Conservation (phyloP, 2,888 invertebrate genomes). For the Cryptophagus acutangulus region DNA sequence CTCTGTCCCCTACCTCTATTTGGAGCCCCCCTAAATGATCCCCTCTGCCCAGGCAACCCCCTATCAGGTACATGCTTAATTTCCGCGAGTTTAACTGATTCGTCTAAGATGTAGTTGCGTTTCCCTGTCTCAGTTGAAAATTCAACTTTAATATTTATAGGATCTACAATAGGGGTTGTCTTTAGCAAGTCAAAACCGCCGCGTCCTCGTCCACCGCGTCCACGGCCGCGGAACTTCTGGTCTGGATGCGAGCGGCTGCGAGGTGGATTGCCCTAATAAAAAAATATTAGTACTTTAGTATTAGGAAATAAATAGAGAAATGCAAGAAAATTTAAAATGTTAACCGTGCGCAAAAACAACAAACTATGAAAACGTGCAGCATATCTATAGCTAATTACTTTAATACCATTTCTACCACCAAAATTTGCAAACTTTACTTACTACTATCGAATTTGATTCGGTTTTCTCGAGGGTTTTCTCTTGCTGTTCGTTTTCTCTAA, state of each 20-base stretch:
- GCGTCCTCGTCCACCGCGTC: background rate
- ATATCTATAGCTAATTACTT: too few species aligned
- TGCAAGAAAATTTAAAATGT: background rate
- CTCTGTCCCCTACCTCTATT: constrained; percentile 5
- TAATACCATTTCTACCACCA: too few species aligned
- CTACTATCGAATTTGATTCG: too few species aligned
- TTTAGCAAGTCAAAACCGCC: too few species aligned
- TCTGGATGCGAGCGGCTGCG: too few species aligned
- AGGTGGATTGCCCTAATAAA: background rate
- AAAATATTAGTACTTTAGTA: constrained; percentile 5
- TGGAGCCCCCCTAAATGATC: constrained; percentile 3
- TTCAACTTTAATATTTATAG: constrained; percentile 35
- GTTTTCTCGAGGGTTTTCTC: background rate
- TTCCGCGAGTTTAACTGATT: constrained; percentile 20
- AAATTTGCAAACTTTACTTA: too few species aligned
- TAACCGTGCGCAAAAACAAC: too few species aligned
- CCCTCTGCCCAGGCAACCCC: constrained; percentile 10
- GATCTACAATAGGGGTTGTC: constrained; percentile 28
- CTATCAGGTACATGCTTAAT: constrained; percentile 6
- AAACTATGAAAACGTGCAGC: too few species aligned
- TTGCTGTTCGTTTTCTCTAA: constrained; percentile 24
- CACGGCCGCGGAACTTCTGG: too few species aligned
- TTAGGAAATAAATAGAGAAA: constrained; percentile 4
- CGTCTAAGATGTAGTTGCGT: constrained; percentile 33
- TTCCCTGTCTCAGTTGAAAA: constrained; percentile 33